These are phyloP conservation scores for Oriolus oriolus DNA, from an alignment of 2,113 vertebrate genomes.

Conservation along the genomic window DNA sequence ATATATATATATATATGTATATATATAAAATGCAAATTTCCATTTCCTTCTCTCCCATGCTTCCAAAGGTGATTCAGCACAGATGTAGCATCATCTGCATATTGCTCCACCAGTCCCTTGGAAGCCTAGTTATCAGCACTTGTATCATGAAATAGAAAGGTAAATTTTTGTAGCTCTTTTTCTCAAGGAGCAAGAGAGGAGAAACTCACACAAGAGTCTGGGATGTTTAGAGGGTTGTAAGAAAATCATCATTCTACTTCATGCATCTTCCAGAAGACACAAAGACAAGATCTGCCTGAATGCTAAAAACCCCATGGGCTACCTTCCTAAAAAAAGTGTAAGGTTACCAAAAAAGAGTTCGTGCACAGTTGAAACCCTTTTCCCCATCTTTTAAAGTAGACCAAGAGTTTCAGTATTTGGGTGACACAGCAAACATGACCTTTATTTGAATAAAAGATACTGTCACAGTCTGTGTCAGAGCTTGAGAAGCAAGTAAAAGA, in stretches of 20 bases:
- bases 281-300: neutral
- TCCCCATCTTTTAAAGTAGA: neutral
- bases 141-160: neutral
- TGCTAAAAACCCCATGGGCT: neutral
- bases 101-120: neutral
- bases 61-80: neutral
- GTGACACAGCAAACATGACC: neutral
- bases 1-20: too few species aligned
- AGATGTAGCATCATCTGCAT: neutral
- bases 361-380: neutral
- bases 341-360: neutral
- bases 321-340: neutral
- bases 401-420: neutral
- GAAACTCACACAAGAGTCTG: neutral
- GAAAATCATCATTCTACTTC: neutral
- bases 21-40: neutral
- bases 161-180: neutral
- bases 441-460: neutral
- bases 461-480: neutral
- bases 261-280: neutral
- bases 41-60: neutral
- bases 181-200: neutral
- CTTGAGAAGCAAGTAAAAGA: neutral
- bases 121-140: neutral
- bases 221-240: neutral